phyloP scores from a whole-genome alignment of 2,113 vertebrate genomes.

The Patagioenas fasciata region DNA sequence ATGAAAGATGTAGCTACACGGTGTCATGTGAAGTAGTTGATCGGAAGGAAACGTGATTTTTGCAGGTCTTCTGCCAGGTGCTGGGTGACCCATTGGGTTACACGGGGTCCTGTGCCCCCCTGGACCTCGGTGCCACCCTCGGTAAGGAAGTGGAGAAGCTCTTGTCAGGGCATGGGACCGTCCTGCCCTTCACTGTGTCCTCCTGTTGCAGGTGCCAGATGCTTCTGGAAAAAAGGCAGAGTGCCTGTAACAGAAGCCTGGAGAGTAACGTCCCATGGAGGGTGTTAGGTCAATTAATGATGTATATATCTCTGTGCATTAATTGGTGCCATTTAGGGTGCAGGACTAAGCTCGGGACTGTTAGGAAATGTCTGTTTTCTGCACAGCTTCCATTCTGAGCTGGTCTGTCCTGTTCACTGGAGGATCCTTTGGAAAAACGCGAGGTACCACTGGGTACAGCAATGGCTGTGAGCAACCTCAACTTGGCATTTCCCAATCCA shows the following conservation, averaged over 20 bases:
- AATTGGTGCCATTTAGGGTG: neutral
- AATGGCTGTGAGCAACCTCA: neutral
- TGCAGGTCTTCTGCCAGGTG: neutral
- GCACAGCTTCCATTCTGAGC: neutral
- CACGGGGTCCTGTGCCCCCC: neutral
- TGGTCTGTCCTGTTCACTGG: rapidly evolving
- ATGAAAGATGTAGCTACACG: neutral
- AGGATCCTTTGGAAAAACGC: neutral
- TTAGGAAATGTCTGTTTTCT: neutral
- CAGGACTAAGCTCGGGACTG: neutral
- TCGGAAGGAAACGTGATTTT: neutral
- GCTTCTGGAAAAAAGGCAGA: neutral
- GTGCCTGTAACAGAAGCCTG: neutral
- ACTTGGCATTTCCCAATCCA: neutral
- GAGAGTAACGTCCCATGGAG: neutral
- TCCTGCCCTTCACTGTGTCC: neutral
- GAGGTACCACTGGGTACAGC: neutral
- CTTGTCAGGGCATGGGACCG: neutral
- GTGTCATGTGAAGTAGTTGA: neutral
- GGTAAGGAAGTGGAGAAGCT: neutral
- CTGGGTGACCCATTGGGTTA: neutral
- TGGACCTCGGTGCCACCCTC: neutral
- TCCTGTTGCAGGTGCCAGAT: neutral
- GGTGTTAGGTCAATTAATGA: neutral
- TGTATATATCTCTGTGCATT: neutral